Base-by-base conservation (phyloP, 2,888 invertebrate genomes). In the Sialis fuliginosa region DNA sequence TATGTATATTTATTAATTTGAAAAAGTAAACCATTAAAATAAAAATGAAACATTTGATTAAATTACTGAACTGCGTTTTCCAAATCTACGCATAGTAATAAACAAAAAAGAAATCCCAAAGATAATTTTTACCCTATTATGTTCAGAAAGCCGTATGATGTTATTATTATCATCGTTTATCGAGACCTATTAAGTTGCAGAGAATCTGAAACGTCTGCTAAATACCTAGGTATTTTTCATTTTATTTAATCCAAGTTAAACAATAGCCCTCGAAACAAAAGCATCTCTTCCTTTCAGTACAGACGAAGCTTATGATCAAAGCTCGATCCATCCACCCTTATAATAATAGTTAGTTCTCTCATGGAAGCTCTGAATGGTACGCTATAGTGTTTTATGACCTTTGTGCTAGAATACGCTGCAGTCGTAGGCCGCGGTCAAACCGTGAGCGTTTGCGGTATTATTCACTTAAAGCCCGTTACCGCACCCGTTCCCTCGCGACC, bases 221-320 rank as follows among this genome's bases (percentile, higher is more conserved):
- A 45, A 45, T 45, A 31, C 45, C 35, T 13, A 33, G 35, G 33
- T 45, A 45, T 45, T 45, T 45, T 45, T 45, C 45, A 45, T 45
- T 45, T 45, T 45, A 45, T 45, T 45, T 45, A 45, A 45, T 45
- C 35, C 22, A 37, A 35, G 35, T 45, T n/a, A 45, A 45, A 45
- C 45, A 45, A 45, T 45, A 22, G 37, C 6, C 10, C n/a, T 30
- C 37, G n/a, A 31, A 42, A 42, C 42, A 42, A 42, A 30, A 42
- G 42, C 42, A 10, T 12, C 8, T 12, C 10, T n/a, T 37, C 12
- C 37, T 12, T 12, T 12, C n/a, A 37, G n/a, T 10, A 10, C 37
- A 37, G 12, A n/a, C 37, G 37, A 37, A 37, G 37, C 37, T 37
- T 37, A 12, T 30, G 31, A 31, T 42, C 9, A 22, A 31, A 22